Percentiles rank a stretch among this genome's conserved stretches.
phyloP scores from a whole-genome alignment of 2,888 invertebrate genomes.

The Selenia dentaria region DNA sequence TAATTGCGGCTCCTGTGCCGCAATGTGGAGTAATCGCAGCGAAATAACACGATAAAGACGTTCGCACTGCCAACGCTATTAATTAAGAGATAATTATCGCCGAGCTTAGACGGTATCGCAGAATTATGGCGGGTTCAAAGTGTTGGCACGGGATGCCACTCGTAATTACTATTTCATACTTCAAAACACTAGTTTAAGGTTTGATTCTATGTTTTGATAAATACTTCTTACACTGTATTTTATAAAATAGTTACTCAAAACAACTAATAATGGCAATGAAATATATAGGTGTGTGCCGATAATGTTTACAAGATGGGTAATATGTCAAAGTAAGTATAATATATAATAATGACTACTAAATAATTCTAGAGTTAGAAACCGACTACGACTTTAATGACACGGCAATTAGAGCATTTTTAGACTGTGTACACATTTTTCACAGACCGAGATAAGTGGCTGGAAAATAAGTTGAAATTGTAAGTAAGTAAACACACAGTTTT shows the following conservation, averaged over 20 bases:
- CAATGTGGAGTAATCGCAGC: constrained; percentile 42
- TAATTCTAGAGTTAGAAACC: neutral
- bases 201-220: too few species aligned
- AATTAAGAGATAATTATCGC: constrained; percentile 54
- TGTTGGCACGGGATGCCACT: neutral
- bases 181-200: neutral
- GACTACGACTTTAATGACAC: neutral
- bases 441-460: constrained; percentile 12
- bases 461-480: constrained; percentile 12
- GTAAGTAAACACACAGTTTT: constrained; percentile 18
- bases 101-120: constrained; percentile 25
- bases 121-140: constrained; percentile 16
- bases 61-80: constrained; percentile 43
- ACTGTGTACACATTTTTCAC: constrained; percentile 3
- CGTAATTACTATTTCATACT: neutral
- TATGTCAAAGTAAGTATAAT: too few species aligned
- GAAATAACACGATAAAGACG: constrained; percentile 36
- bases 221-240: too few species aligned
- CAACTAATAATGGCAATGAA: too few species aligned
- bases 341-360: neutral
- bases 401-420: constrained; percentile 15
- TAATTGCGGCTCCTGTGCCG: constrained; percentile 36
- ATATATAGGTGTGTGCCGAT: too few species aligned
- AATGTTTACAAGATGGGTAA: too few species aligned
- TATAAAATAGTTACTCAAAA: too few species aligned